Evolutionary conservation across 2,797 vertebrate genomes (phyloP).

Genomic region (Perodicticus potto): DNA sequence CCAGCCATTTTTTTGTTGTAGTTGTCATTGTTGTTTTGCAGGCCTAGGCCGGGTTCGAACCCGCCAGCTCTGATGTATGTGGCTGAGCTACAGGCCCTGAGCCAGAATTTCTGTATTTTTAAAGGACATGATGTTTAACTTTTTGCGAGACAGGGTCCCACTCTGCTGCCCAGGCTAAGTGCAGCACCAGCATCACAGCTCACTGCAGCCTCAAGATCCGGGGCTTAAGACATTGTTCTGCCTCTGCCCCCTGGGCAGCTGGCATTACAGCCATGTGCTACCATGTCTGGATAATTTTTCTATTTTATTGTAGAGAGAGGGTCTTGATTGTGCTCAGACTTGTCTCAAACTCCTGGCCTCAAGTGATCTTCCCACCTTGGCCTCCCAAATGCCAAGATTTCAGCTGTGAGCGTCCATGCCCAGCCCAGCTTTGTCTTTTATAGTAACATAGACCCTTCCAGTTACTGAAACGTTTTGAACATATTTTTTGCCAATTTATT

Average conservation of each 20-base stretch:
- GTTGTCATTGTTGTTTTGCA: no score
- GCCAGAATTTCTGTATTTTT: not conserved
- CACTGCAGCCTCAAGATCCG: not conserved
- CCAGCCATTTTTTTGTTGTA: no score
- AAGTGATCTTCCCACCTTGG: not conserved
- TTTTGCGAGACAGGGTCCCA: not conserved
- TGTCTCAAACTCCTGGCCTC: not conserved
- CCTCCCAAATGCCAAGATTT: not conserved
- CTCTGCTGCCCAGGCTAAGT: not conserved
- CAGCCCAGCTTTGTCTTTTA: not conserved
- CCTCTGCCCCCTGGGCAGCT: not conserved
- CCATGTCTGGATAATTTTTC: not conserved
- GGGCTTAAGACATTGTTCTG: not conserved
- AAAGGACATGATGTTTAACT: not conserved
- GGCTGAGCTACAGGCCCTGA: no score
- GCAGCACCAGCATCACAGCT: not conserved
- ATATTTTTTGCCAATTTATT: not conserved
- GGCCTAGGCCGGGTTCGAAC: no score
- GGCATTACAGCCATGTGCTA: not conserved
- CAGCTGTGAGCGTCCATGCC: not conserved
- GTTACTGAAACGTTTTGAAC: not conserved
- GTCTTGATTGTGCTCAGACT: not conserved
- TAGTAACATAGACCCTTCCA: not conserved
- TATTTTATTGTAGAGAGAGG: not conserved
- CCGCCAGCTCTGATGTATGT: no score